Percentiles rank a stretch among this genome's conserved stretches.
These are phyloP conservation scores for Mus spretus DNA, from an alignment of 2,797 vertebrate species.

Conservation along the genomic window DNA sequence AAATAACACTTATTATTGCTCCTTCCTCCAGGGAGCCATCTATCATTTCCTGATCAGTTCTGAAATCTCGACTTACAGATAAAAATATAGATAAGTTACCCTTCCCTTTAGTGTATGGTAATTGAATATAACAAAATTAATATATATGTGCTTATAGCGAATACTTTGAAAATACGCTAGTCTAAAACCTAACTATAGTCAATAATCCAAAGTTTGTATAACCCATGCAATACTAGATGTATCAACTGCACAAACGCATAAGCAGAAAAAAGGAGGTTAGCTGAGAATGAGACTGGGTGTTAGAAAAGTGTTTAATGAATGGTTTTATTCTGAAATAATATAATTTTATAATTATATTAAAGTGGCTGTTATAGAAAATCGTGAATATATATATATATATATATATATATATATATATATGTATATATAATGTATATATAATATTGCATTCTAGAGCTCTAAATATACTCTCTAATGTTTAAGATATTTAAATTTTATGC, in stretches of 20 bases:
- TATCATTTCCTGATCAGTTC: too few relatives aligned
- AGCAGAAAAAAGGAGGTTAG: background rate
- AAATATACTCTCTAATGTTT: background rate
- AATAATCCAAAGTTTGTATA: background rate
- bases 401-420: too few relatives aligned
- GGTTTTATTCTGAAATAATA: background rate
- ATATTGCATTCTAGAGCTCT: background rate
- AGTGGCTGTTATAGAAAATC: background rate
- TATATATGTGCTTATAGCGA: background rate
- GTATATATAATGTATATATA: background rate
- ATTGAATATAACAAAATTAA: background rate
- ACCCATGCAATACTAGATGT: background rate
- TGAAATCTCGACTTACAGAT: background rate
- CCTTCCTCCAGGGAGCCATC: background rate
- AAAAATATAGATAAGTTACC: background rate
- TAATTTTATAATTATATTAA: background rate
- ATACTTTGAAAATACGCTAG: background rate
- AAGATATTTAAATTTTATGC: background rate
- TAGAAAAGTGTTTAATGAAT: background rate
- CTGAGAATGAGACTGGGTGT: too few relatives aligned
- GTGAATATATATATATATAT: too few relatives aligned
- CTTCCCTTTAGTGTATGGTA: background rate
- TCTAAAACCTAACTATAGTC: background rate
- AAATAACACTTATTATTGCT: background rate
- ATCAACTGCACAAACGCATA: background rate